These are phyloP conservation scores for Trichopoda pennipes DNA, from an alignment of 2,888 invertebrate genomes.

Conservation along the genomic window DNA sequence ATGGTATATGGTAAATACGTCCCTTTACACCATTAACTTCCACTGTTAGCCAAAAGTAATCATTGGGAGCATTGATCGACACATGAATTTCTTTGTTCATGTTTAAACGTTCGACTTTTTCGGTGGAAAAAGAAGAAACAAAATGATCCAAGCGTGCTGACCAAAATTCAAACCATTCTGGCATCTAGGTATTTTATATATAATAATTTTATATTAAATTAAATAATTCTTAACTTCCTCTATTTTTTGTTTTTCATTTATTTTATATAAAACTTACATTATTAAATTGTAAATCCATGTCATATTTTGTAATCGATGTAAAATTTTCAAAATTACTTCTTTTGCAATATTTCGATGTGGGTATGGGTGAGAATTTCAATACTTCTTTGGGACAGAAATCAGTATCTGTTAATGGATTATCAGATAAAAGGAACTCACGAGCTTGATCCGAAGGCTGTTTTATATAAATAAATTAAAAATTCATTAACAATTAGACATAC, in stretches of 20 bases:
- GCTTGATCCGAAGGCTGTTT: constrained; percentile 79
- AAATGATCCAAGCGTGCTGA: constrained; percentile 79
- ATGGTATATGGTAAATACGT: constrained; percentile 79
- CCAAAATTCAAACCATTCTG: constrained; percentile 79
- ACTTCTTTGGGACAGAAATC: constrained; percentile 80
- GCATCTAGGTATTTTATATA: constrained; percentile 75
- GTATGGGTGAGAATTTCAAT: constrained; percentile 80
- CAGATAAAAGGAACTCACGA: constrained; percentile 76
- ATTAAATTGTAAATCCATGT: constrained; percentile 78
- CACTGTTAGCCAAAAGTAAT: constrained; percentile 78
- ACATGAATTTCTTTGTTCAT: constrained; percentile 78
- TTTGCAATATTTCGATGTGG: constrained; percentile 80
- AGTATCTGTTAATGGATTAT: constrained; percentile 77
- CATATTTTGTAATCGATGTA: constrained; percentile 79
- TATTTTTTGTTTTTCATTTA: no score
- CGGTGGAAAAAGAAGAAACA: constrained; percentile 77
- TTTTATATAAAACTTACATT: constrained; percentile 73
- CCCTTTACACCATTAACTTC: constrained; percentile 79
- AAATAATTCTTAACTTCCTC: no score
- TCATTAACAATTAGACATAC: background rate
- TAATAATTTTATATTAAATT: background rate
- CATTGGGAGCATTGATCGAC: constrained; percentile 77
- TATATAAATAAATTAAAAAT: constrained; percentile 5
- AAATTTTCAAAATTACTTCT: constrained; percentile 79
- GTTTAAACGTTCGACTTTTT: constrained; percentile 78